Percentiles rank a stretch among this genome's conserved stretches.
phyloP scores from a whole-genome alignment of 2,888 invertebrate species.

The Agrypnus murinus region DNA sequence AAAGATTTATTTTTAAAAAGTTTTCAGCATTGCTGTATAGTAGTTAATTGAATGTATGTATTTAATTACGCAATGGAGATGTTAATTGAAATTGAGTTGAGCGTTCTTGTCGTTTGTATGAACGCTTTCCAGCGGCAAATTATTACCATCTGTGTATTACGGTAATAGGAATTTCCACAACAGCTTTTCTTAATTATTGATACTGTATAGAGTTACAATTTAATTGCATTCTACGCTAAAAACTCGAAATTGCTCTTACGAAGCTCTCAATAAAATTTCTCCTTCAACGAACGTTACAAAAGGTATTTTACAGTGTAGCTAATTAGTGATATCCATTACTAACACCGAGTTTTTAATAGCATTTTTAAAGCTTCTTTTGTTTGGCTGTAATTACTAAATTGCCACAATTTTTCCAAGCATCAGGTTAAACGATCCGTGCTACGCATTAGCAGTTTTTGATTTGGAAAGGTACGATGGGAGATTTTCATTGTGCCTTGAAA shows the following conservation, averaged over 20 bases:
- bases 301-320: constrained; percentile 6
- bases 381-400: constrained; percentile 17
- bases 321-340: constrained; percentile 30
- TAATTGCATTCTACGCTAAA: constrained; percentile 14
- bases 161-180: constrained; percentile 11
- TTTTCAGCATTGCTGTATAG: no score
- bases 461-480: neutral
- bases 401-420: constrained; percentile 16
- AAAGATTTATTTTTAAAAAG: no score
- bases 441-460: neutral
- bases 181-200: constrained; percentile 23
- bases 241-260: neutral
- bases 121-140: neutral
- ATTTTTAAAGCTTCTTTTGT: constrained; percentile 19
- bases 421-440: neutral
- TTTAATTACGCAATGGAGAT: no score
- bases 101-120: neutral
- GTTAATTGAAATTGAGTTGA: no score
- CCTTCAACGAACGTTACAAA: no score
- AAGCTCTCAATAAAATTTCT: no score
- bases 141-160: neutral
- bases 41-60: no score
- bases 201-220: constrained; percentile 22
- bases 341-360: constrained; percentile 20
- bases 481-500: constrained; percentile 8